These are phyloP conservation scores for Choloepus didactylus DNA, from an alignment of 2,797 vertebrate species.

Conservation along the genomic window DNA sequence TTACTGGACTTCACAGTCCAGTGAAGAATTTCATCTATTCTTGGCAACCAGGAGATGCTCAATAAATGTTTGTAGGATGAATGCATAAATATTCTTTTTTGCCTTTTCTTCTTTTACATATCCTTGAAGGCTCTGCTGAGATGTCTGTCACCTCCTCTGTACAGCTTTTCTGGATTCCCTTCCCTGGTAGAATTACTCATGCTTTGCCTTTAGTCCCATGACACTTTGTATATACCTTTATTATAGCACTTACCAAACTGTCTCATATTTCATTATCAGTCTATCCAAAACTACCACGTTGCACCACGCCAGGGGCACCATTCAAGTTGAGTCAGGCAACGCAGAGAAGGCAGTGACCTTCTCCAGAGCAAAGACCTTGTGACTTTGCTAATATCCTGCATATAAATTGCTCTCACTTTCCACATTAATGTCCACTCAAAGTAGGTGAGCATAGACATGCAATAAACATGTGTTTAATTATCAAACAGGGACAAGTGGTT, in stretches of 20 bases:
- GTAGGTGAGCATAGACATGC: not conserved
- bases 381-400: not conserved
- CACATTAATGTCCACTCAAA: not conserved
- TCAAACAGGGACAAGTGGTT: not conserved
- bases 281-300: not conserved
- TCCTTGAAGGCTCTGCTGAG: not conserved
- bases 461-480: not conserved
- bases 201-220: not conserved
- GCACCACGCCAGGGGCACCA: not conserved
- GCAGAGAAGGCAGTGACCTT: not conserved
- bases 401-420: not conserved
- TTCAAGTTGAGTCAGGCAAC: not conserved
- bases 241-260: not conserved
- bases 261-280: not conserved
- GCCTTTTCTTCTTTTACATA: constrained; percentile 32
- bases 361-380: not conserved
- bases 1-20: not conserved
- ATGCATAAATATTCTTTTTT: not conserved
- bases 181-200: constrained; percentile 4
- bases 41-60: not conserved
- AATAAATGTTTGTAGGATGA: constrained; percentile 13
- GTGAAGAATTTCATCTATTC: constrained; percentile 23
- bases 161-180: constrained; percentile 4
- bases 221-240: not conserved
- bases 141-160: constrained; percentile 5